These are phyloP conservation scores for Galago senegalensis DNA, from an alignment of 2,797 vertebrate genomes.

Conservation along the genomic window DNA sequence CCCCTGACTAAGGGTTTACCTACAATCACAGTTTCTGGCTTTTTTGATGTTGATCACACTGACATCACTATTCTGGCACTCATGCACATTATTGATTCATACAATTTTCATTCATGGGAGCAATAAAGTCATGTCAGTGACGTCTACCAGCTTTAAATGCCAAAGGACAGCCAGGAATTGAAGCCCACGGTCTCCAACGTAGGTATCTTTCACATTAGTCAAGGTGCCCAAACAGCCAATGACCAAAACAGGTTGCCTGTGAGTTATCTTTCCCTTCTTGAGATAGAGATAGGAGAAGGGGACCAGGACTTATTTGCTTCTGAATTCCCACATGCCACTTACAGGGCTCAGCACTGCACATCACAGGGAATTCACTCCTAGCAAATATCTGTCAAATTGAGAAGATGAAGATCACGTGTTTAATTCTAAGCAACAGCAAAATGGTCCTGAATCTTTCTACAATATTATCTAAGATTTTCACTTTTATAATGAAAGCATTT, in stretches of 20 bases:
- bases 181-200: not conserved
- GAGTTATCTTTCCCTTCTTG: not conserved
- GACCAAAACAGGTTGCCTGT: not conserved
- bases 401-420: not conserved
- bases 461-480: not conserved
- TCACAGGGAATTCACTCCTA: not conserved
- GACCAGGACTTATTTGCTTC: not conserved
- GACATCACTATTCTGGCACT: not conserved
- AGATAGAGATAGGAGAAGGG: not conserved
- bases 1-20: not conserved
- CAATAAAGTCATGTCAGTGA: not conserved
- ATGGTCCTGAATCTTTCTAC: not conserved
- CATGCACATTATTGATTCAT: not conserved
- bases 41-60: not conserved
- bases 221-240: not conserved
- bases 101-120: not conserved
- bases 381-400: not conserved
- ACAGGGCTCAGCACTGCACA: not conserved
- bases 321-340: not conserved
- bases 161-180: not conserved
- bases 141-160: not conserved
- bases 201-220: not conserved
- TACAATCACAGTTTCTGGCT: slow-evolving; percentile 23
- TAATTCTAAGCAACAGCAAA: slow-evolving; percentile 12
- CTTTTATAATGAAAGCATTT: slow-evolving; percentile 9